Conservation (phyloP, 1,140 invertebrate species). For the Eurosta solidaginis region DNA sequence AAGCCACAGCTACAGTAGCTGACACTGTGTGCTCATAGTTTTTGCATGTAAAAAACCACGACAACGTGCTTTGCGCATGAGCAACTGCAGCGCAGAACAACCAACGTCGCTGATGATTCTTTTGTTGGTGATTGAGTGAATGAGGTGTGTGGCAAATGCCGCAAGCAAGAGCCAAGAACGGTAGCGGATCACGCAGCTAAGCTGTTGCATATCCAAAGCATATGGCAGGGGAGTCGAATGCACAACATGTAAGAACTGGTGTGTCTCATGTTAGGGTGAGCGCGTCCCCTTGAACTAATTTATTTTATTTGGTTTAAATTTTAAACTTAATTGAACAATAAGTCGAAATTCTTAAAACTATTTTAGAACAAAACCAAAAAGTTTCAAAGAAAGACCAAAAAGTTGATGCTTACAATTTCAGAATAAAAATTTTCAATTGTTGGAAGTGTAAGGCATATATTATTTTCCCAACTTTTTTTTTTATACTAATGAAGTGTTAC, state of each 20-base stretch:
- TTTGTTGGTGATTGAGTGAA: background rate
- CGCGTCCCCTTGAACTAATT: too few species aligned
- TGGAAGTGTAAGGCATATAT: too few species aligned
- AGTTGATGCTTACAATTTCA: too few species aligned
- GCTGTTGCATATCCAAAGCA: conserved; percentile 3
- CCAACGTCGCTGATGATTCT: background rate
- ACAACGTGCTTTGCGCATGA: background rate
- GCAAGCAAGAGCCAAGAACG: background rate
- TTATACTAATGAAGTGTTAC: too few species aligned
- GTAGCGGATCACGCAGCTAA: conserved; percentile 3
- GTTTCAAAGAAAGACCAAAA: too few species aligned
- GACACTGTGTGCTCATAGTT: background rate
- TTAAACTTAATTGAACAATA: too few species aligned
- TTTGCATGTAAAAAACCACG: background rate
- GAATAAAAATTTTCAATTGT: too few species aligned
- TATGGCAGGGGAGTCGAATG: background rate
- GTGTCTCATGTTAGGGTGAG: too few species aligned
- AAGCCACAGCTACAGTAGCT: background rate
- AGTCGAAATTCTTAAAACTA: too few species aligned
- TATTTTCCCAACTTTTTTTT: too few species aligned
- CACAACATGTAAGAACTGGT: background rate
- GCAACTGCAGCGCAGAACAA: background rate
- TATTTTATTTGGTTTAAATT: too few species aligned
- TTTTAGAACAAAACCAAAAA: too few species aligned
- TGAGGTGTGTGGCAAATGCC: background rate